Conservation (phyloP, 2,113 vertebrate genomes). For the Alexandromys fortis region DNA sequence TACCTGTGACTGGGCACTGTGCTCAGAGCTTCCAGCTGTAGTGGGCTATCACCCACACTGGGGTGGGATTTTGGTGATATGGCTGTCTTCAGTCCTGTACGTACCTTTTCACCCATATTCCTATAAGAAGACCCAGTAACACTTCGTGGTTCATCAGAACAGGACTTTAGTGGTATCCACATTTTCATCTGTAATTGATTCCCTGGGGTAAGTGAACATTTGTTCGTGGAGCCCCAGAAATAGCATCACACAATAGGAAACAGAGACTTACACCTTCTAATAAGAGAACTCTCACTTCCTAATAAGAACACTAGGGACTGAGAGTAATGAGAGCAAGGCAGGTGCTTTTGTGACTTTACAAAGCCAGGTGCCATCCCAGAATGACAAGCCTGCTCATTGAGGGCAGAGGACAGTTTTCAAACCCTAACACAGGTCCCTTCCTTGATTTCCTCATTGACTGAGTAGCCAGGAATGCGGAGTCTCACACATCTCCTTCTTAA, state of each 20-base stretch:
- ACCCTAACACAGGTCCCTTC: not conserved
- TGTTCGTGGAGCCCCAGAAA: not conserved
- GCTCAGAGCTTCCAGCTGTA: not conserved
- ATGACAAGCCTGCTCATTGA: not conserved
- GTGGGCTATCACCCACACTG: not conserved
- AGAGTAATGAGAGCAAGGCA: no score
- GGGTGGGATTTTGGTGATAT: not conserved
- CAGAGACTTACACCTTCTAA: not conserved
- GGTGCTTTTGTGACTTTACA: not conserved
- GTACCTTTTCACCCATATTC: not conserved
- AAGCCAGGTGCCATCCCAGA: not conserved
- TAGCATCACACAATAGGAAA: not conserved
- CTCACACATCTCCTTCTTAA: not conserved
- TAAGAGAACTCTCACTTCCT: not conserved
- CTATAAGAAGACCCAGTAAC: not conserved
- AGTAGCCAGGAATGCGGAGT: not conserved
- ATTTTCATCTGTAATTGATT: not conserved
- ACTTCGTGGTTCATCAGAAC: not conserved
- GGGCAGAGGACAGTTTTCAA: not conserved
- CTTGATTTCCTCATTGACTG: not conserved
- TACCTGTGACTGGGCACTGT: not conserved
- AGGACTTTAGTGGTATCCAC: not conserved
- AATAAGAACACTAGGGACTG: not conserved
- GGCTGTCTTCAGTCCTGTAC: not conserved
- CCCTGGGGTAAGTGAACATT: not conserved